These are phyloP conservation scores for Scolopax mira DNA, from an alignment of 2,113 vertebrate genomes.

Conservation along the genomic window DNA sequence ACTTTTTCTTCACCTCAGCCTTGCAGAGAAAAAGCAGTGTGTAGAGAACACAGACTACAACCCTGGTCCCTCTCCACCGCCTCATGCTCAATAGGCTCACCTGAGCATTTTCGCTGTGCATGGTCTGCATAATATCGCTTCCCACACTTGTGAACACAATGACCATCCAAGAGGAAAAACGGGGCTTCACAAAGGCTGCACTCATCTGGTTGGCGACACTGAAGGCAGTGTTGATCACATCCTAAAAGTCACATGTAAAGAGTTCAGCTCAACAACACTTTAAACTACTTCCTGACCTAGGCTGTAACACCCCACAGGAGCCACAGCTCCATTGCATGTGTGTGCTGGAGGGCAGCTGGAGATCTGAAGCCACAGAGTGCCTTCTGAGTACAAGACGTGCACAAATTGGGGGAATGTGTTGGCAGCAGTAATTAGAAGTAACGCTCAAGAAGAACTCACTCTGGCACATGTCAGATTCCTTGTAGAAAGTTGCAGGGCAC, in stretches of 20 bases:
- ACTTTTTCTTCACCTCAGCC: background rate
- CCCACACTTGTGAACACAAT: conserved; percentile 81
- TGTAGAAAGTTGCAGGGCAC: conserved; percentile 80
- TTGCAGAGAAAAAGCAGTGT: background rate
- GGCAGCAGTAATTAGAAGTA: background rate
- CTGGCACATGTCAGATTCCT: conserved; percentile 78
- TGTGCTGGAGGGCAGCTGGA: background rate
- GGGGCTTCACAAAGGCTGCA: conserved; percentile 82
- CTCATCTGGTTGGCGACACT: conserved; percentile 72
- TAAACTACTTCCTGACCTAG: background rate
- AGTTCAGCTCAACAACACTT: background rate
- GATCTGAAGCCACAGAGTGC: background rate
- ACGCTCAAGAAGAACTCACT: conserved; percentile 71
- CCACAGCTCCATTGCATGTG: rapidly evolving
- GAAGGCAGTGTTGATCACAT: conserved; percentile 82
- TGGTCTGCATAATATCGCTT: conserved; percentile 72
- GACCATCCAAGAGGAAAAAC: conserved; percentile 70
- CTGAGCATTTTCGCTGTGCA: conserved; percentile 64
- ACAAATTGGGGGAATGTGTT: rapidly evolving
- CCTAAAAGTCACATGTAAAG: conserved; percentile 62
- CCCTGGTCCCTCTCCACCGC: background rate
- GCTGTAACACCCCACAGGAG: background rate
- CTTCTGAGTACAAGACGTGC: background rate
- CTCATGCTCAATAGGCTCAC: conserved; percentile 57
- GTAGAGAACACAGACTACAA: background rate